Evolutionary conservation across 2,888 invertebrate genomes (phyloP), one percentile per base, ranked within the genome.

Genomic region (Craniophora ligustri): DNA sequence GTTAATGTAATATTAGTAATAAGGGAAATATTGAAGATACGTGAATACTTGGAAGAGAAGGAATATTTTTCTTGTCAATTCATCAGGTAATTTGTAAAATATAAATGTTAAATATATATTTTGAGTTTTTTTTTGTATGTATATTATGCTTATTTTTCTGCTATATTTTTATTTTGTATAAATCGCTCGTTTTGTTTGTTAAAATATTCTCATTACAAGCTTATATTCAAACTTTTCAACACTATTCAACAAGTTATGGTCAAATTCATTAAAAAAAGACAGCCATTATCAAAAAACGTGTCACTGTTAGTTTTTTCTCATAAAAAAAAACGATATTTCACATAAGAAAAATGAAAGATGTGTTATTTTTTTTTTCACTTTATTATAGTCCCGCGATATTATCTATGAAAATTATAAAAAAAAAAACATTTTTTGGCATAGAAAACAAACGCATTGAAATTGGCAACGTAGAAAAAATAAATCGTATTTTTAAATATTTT

Each of bases 1-100:
- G 85, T 66, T 82, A 56, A 53, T 49, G 46, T 18, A 75, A 62
- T 67, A 61, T 61, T 72, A 36, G 59, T 58, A 50, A 57, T 47
- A 57, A 47, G 38, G 42, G 36, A 18, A 38, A 26, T 36, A 30
- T 15, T 21, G 58, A 72, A 70, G 51, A 59, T 47, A 15, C 54
- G 47, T 53, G 54, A 34, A 58, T 56, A 19, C 34, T 72, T 54
- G 48, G 49, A 53, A 65, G 53, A 58, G 45, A 56, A 46, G 61
- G 70, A 54, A 60, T 48, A 45, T 44, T 26, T 54, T 59, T 34
- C 19, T 55, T 38, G 40, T 68, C 69, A 44, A 28, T 61, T 45
- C 18, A 61, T 15, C 74, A 72, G 71, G 71, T 72, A 72, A 72
- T 23, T 53, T 56, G 57, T 58, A 44, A 41, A 57, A 39, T n/a